Conservation (phyloP, 2,797 vertebrate genomes). For the Discoglossus pictus region DNA sequence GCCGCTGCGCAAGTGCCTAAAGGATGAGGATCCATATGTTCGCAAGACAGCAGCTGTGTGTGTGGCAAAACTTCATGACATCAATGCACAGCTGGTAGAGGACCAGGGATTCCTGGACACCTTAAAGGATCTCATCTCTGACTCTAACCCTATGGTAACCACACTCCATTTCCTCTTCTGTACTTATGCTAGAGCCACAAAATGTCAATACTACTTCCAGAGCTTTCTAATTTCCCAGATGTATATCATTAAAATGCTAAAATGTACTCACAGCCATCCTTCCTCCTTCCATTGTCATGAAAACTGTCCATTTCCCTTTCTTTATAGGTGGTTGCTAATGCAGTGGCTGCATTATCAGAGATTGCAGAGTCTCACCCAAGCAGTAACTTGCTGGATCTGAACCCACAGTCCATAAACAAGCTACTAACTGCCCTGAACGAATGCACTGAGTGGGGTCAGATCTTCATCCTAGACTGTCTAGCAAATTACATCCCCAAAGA, state of each 20-base stretch:
- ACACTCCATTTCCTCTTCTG: neutral
- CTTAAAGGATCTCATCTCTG: constrained; percentile 92
- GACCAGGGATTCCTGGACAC: constrained; percentile 81
- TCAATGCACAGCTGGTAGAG: constrained; percentile 90
- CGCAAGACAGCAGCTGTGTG: constrained; percentile 76
- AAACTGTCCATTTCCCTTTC: neutral
- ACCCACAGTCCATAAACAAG: constrained; percentile 97
- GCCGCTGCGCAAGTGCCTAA: constrained; percentile 76
- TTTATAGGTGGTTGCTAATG: constrained; percentile 90
- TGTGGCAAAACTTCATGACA: constrained; percentile 78
- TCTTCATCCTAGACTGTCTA: constrained; percentile 96
- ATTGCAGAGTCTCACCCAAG: constrained; percentile 96
- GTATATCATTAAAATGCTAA: too few species aligned
- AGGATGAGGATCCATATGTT: constrained; percentile 78
- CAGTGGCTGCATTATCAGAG: constrained; percentile 92
- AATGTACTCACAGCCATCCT: too few species aligned
- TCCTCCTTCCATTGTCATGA: too few species aligned
- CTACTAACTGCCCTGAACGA: constrained; percentile 93
- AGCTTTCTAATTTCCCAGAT: too few species aligned
- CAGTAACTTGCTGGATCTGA: constrained; percentile 93
- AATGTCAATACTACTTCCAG: too few species aligned
- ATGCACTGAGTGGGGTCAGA: constrained; percentile 98
- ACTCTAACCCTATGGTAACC: constrained; percentile 94
- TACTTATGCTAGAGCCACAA: neutral
- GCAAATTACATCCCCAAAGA: constrained; percentile 95